Percentiles rank a stretch among this genome's conserved stretches.
These are phyloP conservation scores for Cepphus grylle DNA, from an alignment of 2,113 vertebrate genomes.

Conservation along the genomic window DNA sequence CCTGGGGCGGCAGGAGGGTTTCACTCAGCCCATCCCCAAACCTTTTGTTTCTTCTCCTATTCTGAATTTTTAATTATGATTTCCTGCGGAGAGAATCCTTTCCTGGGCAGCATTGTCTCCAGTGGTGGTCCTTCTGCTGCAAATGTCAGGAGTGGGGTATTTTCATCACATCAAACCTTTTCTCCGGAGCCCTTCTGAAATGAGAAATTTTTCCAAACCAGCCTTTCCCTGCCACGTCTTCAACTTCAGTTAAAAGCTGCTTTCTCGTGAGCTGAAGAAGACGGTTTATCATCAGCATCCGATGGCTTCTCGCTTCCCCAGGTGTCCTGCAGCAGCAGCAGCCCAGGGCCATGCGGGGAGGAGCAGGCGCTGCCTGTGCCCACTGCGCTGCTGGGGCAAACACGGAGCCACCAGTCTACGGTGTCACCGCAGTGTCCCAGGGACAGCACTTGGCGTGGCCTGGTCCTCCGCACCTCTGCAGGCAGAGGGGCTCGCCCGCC, in stretches of 20 bases:
- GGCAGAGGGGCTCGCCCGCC: background rate
- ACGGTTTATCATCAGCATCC: background rate
- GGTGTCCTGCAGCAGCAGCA: background rate
- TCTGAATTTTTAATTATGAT: background rate
- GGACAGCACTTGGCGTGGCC: background rate
- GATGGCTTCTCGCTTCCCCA: background rate
- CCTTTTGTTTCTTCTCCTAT: background rate
- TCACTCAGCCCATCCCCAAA: background rate
- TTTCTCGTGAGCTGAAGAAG: background rate
- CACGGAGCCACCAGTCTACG: rapidly evolving
- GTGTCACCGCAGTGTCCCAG: background rate
- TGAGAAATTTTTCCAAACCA: background rate
- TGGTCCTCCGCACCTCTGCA: background rate
- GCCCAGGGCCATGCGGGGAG: background rate
- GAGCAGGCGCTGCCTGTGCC: background rate
- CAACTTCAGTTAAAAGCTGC: background rate
- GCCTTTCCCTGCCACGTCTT: background rate
- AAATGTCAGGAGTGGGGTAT: background rate
- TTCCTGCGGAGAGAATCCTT: background rate
- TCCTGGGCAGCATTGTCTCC: background rate
- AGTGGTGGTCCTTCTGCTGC: background rate
- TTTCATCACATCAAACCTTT: background rate
- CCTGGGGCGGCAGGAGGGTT: background rate
- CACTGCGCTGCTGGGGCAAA: background rate
- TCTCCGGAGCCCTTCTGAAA: background rate